Base-by-base conservation (phyloP, 1,140 invertebrate species). In the Anoplophora glabripennis region DNA sequence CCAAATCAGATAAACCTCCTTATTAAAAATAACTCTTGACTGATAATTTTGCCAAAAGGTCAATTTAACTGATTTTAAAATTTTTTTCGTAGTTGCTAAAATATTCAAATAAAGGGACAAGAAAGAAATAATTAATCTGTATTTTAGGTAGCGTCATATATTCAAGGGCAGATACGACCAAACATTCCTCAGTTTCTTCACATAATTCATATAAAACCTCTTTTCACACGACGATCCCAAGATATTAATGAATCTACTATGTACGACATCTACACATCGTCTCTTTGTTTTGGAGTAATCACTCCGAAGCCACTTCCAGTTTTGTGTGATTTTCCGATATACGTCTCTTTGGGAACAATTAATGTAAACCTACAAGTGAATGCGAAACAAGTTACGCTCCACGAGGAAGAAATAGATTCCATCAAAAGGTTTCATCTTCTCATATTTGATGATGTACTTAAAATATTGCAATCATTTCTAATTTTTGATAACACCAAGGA, bases 291-390 rank as follows among this genome's bases (percentile, higher is more conserved):
- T 70, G 86, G 80, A 0, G 75, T 90, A 14, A 61, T 89, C 3
- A 81, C 86, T 0, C 63, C 76, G 1, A 81, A 84, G 7, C 68
- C 67, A 10, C 70, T 89, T 47, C 83, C 84, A 1, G 64, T 74
- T 12, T 57, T 87, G 38, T 83, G 83, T 44, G 73, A 80, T 42
- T 98, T 98, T 81, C 90, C 94, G 0, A 82, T 96, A 49, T 98
- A 89, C 71, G 86, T 93, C 44, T 83, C 87, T 14, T 84, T 88
- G 14, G 95, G 95, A 0, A 85, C 93, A 75, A 80, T 96, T 1
- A 77, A 78, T 44, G 85, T 93, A 11, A 67, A 78, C 11, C 60
- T 94, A 7, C 72, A 73, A 64, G 61, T 79, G 28, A 80, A 89
- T 70, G 61, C 79, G 17, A 66, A 68, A 4, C 72, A 70, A n/a